These are phyloP conservation scores for Pandemis corylana DNA, from an alignment of 2,888 invertebrate genomes.

Conservation along the genomic window DNA sequence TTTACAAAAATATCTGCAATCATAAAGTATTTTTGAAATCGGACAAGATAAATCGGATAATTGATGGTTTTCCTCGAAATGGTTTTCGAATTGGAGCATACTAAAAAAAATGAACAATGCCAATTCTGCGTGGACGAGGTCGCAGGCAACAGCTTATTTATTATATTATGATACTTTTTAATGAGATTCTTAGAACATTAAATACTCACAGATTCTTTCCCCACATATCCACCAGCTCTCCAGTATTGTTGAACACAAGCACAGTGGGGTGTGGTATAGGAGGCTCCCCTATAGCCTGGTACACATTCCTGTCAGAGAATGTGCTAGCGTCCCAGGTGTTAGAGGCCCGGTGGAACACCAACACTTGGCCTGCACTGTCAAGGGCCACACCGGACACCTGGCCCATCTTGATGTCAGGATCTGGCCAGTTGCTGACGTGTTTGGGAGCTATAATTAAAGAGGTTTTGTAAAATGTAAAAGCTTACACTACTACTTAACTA, in stretches of 20 bases:
- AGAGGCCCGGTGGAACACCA: conserved; percentile 92
- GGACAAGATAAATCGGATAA: too few relatives aligned
- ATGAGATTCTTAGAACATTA: neutral
- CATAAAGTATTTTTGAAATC: too few relatives aligned
- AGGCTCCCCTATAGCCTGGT: conserved; percentile 79
- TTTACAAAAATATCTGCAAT: too few relatives aligned
- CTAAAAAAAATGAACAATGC: too few relatives aligned
- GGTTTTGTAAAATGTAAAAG: neutral
- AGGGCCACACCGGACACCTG: conserved; percentile 93
- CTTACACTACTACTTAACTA: too few relatives aligned
- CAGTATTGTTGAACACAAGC: conserved; percentile 86
- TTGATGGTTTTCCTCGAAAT: too few relatives aligned
- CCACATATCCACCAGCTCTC: conserved; percentile 87
- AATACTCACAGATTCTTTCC: conserved; percentile 87
- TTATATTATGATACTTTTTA: too few relatives aligned
- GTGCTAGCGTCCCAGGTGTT: conserved; percentile 86
- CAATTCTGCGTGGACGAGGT: too few relatives aligned
- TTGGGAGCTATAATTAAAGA: conserved; percentile 74
- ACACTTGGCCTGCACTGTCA: conserved; percentile 89
- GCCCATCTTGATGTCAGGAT: conserved; percentile 83
- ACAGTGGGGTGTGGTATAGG: conserved; percentile 88
- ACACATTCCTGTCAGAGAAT: conserved; percentile 85
- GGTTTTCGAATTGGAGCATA: too few relatives aligned
- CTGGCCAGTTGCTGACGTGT: conserved; percentile 85
- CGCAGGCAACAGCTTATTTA: too few relatives aligned